Evolutionary conservation across 2,797 vertebrate species (phyloP).

Genomic region (Serranus cabrilla): DNA sequence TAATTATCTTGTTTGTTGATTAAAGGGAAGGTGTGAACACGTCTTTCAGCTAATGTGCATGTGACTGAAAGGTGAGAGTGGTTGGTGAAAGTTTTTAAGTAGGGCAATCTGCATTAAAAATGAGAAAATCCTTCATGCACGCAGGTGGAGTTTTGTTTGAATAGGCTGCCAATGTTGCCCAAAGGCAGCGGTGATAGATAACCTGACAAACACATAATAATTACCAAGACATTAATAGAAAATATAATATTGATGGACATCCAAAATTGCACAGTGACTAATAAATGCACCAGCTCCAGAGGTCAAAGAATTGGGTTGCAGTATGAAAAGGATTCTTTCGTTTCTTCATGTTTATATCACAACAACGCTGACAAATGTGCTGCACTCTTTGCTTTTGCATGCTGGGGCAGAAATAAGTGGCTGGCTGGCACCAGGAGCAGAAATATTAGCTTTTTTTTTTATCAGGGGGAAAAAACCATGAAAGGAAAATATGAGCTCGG

Average conservation of each 20-base stretch:
- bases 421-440: conserved; percentile 21
- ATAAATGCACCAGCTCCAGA: conserved; percentile 14
- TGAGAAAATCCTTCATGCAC: not conserved
- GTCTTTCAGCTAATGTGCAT: not conserved
- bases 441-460: conserved; percentile 19
- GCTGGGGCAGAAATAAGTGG: conserved; percentile 32
- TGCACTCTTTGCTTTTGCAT: conserved; percentile 17
- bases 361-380: conserved; percentile 38
- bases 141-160: conserved; percentile 37
- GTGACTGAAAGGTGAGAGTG: not conserved
- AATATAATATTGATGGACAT: conserved; percentile 32
- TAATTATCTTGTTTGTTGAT: conserved; percentile 25
- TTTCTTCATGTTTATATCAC: conserved; percentile 44
- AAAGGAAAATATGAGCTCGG: not conserved
- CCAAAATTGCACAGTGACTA: conserved; percentile 17
- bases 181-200: conserved; percentile 43
- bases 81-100: not conserved
- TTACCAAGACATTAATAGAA: conserved; percentile 25
- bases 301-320: conserved; percentile 46
- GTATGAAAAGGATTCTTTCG: conserved; percentile 24
- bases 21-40: conserved; percentile 15
- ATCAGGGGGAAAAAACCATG: conserved; percentile 4
- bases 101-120: conserved; percentile 21
- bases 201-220: conserved; percentile 43
- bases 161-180: conserved; percentile 47